Evolutionary conservation across 2,113 vertebrate genomes (phyloP), one percentile per base, ranked within the genome.

Genomic region (Anseranas semipalmata): DNA sequence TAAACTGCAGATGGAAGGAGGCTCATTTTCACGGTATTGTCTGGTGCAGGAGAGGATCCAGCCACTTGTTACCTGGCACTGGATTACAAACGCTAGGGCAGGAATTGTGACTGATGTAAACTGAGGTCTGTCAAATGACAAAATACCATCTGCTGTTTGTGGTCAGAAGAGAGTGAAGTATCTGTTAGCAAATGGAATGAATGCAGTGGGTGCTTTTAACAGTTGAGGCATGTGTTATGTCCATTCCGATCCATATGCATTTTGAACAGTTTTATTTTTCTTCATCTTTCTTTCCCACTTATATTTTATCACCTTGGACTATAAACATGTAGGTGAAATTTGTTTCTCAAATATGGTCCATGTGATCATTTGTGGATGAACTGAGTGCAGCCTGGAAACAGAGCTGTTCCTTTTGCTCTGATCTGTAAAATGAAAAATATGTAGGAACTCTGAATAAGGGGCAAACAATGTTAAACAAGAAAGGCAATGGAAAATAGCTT

Each of bases 291-390:
- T 52, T 89, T 85, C 79, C 67, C 32, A 63, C 84, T 88, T 94
- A 53, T 88, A 16, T 91, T 92, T 58, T 83, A 55, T 48, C 65
- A 45, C 41, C 86, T 68, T 41, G 41, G 25, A 46, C 88, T 68
- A 74, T 80, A 74, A 68, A 85, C 70, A 58, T 50, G 32, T 52
- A 82, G 66, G 48, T 85, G 70, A 76, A 78, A 76, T 80, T 84
- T 93, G 41, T 91, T 93, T 91, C 66, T 89, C 87, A 66, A 81
- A 70, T 85, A 46, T 28, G 45, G 94, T 90, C 52, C 22, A 22
- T 87, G 62, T 28, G 52, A 45, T 89, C 85, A 53, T 91, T 94
- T 94, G 89, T 78, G 66, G 84, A 43, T 78, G 48, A 72, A 89
- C 58, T 25, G 74, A 87, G 66, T 53, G 71, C 81, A 94, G 66